Evolutionary conservation across 2,113 vertebrate genomes (phyloP).

Genomic region (Saccopteryx leptura): DNA sequence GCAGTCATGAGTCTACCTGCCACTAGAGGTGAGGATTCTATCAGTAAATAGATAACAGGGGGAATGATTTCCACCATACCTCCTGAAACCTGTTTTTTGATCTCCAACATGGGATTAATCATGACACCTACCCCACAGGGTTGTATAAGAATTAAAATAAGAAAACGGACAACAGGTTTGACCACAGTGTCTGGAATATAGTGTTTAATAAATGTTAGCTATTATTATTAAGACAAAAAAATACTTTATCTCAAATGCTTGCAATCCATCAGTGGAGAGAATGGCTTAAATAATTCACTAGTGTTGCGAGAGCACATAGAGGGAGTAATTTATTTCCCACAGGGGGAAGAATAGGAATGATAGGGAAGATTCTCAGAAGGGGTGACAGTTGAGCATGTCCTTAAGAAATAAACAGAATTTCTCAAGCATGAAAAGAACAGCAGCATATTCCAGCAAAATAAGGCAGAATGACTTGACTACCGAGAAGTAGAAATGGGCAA

Average conservation of each 20-base stretch:
- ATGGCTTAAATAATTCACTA: not conserved
- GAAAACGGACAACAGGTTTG: not conserved
- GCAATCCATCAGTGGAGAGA: not conserved
- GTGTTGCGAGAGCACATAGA: not conserved
- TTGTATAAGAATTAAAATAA: not conserved
- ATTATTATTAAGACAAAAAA: slow-evolving; percentile 55
- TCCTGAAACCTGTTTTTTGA: not conserved
- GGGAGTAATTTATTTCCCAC: not conserved
- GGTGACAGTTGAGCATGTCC: not conserved
- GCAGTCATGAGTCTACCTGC: not conserved
- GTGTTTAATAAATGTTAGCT: slow-evolving; percentile 24
- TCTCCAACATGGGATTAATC: not conserved
- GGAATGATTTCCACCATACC: not conserved
- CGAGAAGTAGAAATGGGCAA: not conserved
- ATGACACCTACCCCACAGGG: not conserved
- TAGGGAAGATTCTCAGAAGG: not conserved
- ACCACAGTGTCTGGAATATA: not conserved
- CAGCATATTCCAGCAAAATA: not conserved
- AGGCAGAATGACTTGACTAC: not conserved
- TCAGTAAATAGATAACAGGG: not conserved
- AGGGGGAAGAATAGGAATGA: not conserved
- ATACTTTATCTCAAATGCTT: slow-evolving; percentile 44
- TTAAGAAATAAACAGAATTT: slow-evolving; percentile 46
- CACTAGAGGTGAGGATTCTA: not conserved
- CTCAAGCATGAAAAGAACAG: not conserved